phyloP scores from a whole-genome alignment of 2,888 invertebrate species.

The Operophtera brumata region DNA sequence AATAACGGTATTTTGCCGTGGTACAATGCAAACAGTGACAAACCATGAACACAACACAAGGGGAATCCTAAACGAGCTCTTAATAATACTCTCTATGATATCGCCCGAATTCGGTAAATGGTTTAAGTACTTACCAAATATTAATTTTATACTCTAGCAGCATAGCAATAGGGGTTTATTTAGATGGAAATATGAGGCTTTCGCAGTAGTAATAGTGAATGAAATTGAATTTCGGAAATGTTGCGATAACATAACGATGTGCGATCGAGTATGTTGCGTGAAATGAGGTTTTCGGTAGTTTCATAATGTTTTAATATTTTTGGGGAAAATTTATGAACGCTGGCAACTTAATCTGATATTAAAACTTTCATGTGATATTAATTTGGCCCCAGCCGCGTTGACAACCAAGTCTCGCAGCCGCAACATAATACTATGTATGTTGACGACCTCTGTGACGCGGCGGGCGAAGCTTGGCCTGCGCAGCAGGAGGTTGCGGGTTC shows the following conservation, averaged over 20 bases:
- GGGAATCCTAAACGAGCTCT: conserved; percentile 75
- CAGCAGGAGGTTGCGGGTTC: no score
- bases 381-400: no score
- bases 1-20: background rate
- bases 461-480: no score
- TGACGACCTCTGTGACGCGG: no score
- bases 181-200: conserved; percentile 2
- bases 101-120: conserved; percentile 59
- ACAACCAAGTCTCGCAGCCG: no score
- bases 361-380: no score
- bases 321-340: background rate
- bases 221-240: conserved; percentile 64
- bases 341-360: background rate
- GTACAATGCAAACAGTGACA: conserved; percentile 42
- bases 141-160: conserved; percentile 36
- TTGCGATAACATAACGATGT: conserved; percentile 51
- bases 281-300: conserved; percentile 36
- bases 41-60: conserved; percentile 59
- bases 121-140: conserved; percentile 31
- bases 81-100: conserved; percentile 72
- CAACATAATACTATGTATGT: no score
- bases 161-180: conserved; percentile 26
- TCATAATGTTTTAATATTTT: background rate
- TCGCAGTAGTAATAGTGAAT: conserved; percentile 32
- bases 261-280: conserved; percentile 59